Percentiles rank a stretch among this genome's conserved stretches.
Evolutionary conservation across 2,888 invertebrate species (phyloP).

Genomic region (Adelphocoris suturalis): DNA sequence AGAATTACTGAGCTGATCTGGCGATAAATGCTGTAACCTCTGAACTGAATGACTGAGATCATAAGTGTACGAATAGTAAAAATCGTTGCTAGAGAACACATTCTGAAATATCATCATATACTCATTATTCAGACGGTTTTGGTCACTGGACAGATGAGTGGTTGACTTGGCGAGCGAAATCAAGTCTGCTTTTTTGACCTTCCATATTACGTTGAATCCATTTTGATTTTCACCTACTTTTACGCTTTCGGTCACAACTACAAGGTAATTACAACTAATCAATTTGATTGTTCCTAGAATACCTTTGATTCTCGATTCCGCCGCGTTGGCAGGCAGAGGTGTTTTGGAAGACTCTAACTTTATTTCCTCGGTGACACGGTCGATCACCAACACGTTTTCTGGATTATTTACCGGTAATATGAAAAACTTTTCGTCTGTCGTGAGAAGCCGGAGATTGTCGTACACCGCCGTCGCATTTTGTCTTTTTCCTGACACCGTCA

Average conservation of each 20-base stretch:
- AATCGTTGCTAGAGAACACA: conserved; percentile 90
- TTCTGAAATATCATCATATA: conserved; percentile 92
- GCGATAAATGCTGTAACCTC: conserved; percentile 89
- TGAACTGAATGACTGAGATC: conserved; percentile 96
- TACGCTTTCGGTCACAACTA: conserved; percentile 92
- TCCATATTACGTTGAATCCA: conserved; percentile 87
- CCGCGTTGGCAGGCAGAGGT: conserved; percentile 79
- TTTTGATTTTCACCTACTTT: conserved; percentile 88
- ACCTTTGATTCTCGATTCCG: conserved; percentile 84
- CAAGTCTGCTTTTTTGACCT: conserved; percentile 88
- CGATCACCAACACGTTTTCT: conserved; percentile 87
- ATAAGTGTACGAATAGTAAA: conserved; percentile 96
- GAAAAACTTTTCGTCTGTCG: conserved; percentile 55
- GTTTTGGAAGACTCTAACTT: conserved; percentile 83
- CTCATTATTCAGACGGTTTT: conserved; percentile 89
- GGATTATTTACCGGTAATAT: conserved; percentile 28
- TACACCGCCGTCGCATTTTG: conserved; percentile 32
- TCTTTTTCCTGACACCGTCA: neutral
- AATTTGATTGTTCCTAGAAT: conserved; percentile 92
- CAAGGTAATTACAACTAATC: conserved; percentile 91
- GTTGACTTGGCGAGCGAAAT: conserved; percentile 92
- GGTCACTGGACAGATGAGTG: conserved; percentile 88
- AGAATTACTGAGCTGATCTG: conserved; percentile 89
- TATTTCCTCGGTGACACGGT: conserved; percentile 88
- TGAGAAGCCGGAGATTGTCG: conserved; percentile 56